These are phyloP conservation scores for Malurus melanocephalus DNA, from an alignment of 2,113 vertebrate genomes.

Conservation along the genomic window DNA sequence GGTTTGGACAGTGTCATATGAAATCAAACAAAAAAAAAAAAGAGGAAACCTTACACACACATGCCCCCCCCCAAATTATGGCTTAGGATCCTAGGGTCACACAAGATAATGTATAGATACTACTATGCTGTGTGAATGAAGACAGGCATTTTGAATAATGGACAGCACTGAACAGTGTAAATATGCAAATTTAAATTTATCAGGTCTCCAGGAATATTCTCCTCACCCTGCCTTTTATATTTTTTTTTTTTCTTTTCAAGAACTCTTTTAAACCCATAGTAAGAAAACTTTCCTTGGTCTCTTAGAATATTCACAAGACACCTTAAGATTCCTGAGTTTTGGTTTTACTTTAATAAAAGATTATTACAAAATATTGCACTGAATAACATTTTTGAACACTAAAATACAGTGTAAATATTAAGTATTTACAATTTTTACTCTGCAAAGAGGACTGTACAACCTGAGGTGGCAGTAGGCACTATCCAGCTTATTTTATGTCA, in stretches of 20 bases:
- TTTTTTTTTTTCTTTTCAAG: background rate
- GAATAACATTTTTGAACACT: background rate
- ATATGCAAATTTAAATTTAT: background rate
- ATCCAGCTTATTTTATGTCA: background rate
- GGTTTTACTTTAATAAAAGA: background rate
- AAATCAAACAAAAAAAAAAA: background rate
- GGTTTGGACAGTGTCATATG: background rate
- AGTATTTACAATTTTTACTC: background rate
- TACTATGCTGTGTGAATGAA: background rate
- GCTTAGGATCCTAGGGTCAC: background rate
- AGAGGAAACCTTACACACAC: background rate
- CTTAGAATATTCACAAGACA: background rate
- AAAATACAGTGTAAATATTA: background rate
- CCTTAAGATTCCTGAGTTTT: background rate
- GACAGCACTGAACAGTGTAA: background rate
- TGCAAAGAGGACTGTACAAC: background rate
- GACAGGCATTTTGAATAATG: background rate
- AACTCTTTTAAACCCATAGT: background rate
- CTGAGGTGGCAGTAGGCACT: background rate
- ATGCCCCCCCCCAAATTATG: background rate
- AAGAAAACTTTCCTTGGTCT: background rate
- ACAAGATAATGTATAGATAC: background rate
- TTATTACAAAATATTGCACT: background rate
- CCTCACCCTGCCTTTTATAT: rapidly evolving
- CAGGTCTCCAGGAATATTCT: background rate